phyloP scores from a whole-genome alignment of 2,113 vertebrate species.

The Dicaeum eximium region DNA sequence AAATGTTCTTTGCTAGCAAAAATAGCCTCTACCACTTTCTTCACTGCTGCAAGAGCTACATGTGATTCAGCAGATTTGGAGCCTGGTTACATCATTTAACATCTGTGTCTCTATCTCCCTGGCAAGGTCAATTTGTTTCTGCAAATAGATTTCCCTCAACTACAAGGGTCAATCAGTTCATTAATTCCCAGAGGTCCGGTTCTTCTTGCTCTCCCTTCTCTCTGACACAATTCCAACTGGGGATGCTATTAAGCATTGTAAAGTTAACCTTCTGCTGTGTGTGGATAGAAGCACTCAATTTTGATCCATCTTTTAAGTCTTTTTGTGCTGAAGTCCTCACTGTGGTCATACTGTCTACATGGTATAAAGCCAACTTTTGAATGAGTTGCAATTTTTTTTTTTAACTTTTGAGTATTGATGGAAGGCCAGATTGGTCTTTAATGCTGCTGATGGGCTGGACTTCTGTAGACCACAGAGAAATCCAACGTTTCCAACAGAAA shows the following conservation, averaged over 20 bases:
- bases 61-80: slow-evolving; percentile 29
- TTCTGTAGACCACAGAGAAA: neutral
- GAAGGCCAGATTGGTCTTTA: neutral
- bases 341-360: neutral
- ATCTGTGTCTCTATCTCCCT: slow-evolving; percentile 14
- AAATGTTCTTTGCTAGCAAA: neutral
- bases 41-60: neutral
- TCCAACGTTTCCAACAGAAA: neutral
- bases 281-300: neutral
- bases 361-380: neutral
- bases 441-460: neutral
- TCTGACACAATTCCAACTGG: neutral
- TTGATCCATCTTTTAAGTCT: neutral
- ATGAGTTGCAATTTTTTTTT: neutral
- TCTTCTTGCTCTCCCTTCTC: neutral
- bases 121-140: slow-evolving; percentile 59
- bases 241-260: slow-evolving; percentile 13
- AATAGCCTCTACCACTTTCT: neutral
- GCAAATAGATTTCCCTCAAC: slow-evolving; percentile 43
- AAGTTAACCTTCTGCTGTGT: neutral
- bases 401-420: neutral
- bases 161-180: slow-evolving; percentile 29
- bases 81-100: slow-evolving; percentile 32
- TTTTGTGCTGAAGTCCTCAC: neutral
- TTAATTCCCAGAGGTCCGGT: neutral